phyloP scores from a whole-genome alignment of 2,888 invertebrate species.

The Oxycera nigricornis region DNA sequence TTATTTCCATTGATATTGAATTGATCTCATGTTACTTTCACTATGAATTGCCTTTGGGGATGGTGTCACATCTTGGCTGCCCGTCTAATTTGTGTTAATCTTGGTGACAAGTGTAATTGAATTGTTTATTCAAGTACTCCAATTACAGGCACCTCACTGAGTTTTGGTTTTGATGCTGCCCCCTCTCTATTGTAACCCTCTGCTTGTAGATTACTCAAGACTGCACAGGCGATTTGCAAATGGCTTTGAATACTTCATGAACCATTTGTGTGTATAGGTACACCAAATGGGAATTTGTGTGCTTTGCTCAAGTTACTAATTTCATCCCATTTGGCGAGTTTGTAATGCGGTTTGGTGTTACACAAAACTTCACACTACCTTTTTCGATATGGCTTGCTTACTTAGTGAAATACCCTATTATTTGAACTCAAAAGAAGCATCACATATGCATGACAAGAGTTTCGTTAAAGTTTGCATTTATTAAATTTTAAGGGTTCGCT shows the following conservation, averaged over 20 bases:
- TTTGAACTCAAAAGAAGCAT: no score
- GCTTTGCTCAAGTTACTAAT: slow-evolving; percentile 45
- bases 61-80: slow-evolving; percentile 18
- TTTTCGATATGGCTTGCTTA: no score
- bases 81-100: slow-evolving; percentile 39
- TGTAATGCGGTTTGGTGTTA: slow-evolving; percentile 47
- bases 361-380: slow-evolving; percentile 37
- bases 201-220: slow-evolving; percentile 30
- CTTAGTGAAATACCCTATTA: no score
- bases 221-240: slow-evolving; percentile 33
- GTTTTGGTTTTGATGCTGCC: background rate
- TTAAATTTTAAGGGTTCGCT: no score
- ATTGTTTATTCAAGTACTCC: slow-evolving; percentile 39
- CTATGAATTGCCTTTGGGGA: slow-evolving; percentile 25
- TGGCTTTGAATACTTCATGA: slow-evolving; percentile 39
- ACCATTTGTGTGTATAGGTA: slow-evolving; percentile 12
- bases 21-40: slow-evolving; percentile 25
- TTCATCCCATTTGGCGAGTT: slow-evolving; percentile 45
- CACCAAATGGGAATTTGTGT: slow-evolving; percentile 37
- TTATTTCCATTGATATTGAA: no score
- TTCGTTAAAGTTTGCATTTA: no score
- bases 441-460: no score
- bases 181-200: slow-evolving; percentile 18
- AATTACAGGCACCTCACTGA: slow-evolving; percentile 34
- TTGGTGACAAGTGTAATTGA: slow-evolving; percentile 41